Base-by-base conservation (phyloP, 2,797 vertebrate species). In the Orestias chungarensis region DNA sequence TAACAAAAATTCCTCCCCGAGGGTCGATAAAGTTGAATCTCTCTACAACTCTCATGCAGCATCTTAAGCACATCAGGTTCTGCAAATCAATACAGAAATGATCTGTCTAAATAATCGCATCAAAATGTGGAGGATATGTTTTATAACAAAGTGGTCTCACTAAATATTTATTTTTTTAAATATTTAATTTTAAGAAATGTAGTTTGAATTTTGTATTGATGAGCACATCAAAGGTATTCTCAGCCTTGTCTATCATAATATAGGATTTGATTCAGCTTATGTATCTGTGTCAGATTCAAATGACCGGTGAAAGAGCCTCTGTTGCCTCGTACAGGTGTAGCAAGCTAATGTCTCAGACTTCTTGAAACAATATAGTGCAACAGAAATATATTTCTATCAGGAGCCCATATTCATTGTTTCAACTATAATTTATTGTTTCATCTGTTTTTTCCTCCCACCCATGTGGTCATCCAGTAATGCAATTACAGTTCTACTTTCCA, bases 231-330 rank as follows among this genome's bases (percentile, higher is more conserved):
- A 70, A 6, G 54, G n/a, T 31, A 6, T 11, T 14, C 38, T 71
- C 40, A 42, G 27, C 65, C 65, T 42, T 74, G 64, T 82, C 73
- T 46, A 64, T 73, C n/a, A 66, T 78, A 74, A 89, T 72, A 54
- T 20, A 27, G 43, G 62, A 55, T 75, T 81, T 76, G 49, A 76
- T 61, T 68, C 27, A 15, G 75, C 83, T 79, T 67, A 1, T 83
- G 66, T 27, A 64, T 81, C 83, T 70, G 52, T 78, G 73, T 79
- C 73, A 55, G 43, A 67, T 68, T 66, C 49, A 82, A 68, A 73
- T 65, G 71, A 81, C 17, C 78, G 77, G 57, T 78, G 74, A 76
- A 15, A 31, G 71, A 88, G 77, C 85, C 87, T 84, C 82, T 90
- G 87, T 71, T 23, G 35, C 17, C 8, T 9, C 7, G 0, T 33